Evolutionary conservation across 2,888 invertebrate species (phyloP), one percentile per base, ranked within the genome.

Genomic region (Zele albiditarsus): DNA sequence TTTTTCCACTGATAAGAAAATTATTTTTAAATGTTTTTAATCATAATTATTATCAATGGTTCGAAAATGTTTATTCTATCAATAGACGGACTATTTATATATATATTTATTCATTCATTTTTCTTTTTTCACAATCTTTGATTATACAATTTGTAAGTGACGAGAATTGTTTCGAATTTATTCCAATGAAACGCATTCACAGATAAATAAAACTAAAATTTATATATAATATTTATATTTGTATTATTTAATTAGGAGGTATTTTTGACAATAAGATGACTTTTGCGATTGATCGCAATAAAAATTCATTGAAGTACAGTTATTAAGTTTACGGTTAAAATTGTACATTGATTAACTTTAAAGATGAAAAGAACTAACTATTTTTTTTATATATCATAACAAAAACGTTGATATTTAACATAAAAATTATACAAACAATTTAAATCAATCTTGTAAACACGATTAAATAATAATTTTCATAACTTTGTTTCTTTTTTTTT

Each of bases 121-220:
- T 53, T 20, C 8, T 53, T 53, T 42, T 46, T 53, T 23, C 53
- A 53, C 53, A 53, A 53, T 8, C 53, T 53, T 53, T 53, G 53
- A 53, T 53, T 53, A 53, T 53, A 53, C 53, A 53, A 53, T 53
- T 53, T 53, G 53, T 53, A 20, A n/a, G 53, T 20, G 53, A 53
- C 23, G 20, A 53, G 53, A 53, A 46, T 20, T 20, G 8, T 20
- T 53, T 23, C n/a, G 6, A 20, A 20, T 53, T 8, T 0, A 8
- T 53, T 38, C 31, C 8, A 6, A 12, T 38, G 38, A 46, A 46
- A 46, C n/a, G 16, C 16, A 46, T 46, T 46, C n/a, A 53, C 8
- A 20, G n/a, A 53, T 53, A 20, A 53, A 53, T 53, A 53, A 53
- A 53, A 53, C 3, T n/a, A n/a, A 20, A 53, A 53, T 53, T n/a